phyloP scores from a whole-genome alignment of 2,888 invertebrate species.

The Villa cingulata region DNA sequence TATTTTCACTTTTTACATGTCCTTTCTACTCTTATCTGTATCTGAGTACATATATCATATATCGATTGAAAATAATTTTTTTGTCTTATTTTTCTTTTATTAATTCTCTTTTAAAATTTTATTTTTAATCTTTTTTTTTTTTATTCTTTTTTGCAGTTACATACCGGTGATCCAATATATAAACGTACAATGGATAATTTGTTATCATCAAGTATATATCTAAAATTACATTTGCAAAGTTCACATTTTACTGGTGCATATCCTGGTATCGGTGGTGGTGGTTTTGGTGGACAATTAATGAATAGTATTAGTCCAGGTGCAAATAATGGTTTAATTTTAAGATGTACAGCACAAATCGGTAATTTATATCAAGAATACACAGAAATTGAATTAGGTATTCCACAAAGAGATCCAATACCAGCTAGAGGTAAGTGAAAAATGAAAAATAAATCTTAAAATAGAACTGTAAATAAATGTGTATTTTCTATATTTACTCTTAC shows the following conservation, averaged over 20 bases:
- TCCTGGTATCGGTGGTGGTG: conserved; percentile 13
- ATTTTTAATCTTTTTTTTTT: not conserved
- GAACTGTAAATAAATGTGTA: no score
- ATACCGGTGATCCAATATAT: conserved; percentile 29
- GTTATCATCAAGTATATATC: conserved; percentile 30
- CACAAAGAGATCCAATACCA: conserved; percentile 61
- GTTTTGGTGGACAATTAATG: not conserved
- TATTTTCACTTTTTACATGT: no score
- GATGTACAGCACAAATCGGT: conserved; percentile 56
- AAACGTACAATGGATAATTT: conserved; percentile 33
- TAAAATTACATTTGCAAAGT: conserved; percentile 33
- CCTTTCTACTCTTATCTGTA: no score
- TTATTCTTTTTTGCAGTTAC: conserved; percentile 23
- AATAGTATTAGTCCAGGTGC: conserved; percentile 26
- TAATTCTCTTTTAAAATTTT: no score
- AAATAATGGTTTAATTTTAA: conserved; percentile 49
- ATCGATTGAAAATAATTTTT: no score
- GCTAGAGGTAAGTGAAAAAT: conserved; percentile 66
- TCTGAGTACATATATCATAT: no score
- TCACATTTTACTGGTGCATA: conserved; percentile 30
- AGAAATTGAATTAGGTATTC: conserved; percentile 54
- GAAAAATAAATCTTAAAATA: no score
- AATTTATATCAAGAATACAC: conserved; percentile 54
- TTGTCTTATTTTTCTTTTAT: not conserved
- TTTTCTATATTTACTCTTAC: no score